Evolutionary conservation across 2,797 vertebrate species (phyloP).

Genomic region (Graptemys geographica): DNA sequence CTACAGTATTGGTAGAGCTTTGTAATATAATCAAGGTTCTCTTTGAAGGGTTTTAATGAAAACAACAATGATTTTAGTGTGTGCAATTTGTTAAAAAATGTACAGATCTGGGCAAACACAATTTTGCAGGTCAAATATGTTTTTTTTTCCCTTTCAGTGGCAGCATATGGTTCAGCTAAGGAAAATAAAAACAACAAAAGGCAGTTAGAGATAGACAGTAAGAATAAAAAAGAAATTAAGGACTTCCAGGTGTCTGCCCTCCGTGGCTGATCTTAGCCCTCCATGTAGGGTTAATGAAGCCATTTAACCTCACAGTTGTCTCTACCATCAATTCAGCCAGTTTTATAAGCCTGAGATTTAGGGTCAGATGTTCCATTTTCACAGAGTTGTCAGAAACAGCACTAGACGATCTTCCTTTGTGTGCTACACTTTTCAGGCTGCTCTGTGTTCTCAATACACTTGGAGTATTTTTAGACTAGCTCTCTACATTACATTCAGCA

Average conservation of each 20-base stretch:
- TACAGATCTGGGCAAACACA: neutral
- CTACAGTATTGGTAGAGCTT: neutral
- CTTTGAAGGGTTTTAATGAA: slow-evolving; percentile 32
- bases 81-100: slow-evolving; percentile 12
- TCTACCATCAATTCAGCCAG: neutral
- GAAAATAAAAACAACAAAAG: slow-evolving; percentile 27
- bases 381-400: neutral
- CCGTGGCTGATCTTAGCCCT: neutral
- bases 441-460: neutral
- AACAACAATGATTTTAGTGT: neutral
- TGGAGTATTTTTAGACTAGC: neutral
- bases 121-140: slow-evolving; percentile 30
- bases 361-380: slow-evolving; percentile 22
- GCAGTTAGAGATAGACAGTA: neutral
- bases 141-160: slow-evolving; percentile 30
- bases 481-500: neutral
- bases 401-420: neutral
- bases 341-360: slow-evolving; percentile 26
- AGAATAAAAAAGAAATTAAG: neutral
- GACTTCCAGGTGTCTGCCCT: neutral
- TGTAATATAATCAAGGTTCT: neutral
- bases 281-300: neutral
- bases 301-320: neutral
- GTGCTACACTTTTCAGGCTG: slow-evolving; percentile 12
- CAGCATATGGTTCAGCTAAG: slow-evolving; percentile 5